These are phyloP conservation scores for Tupaia tana DNA, from an alignment of 2,113 vertebrate species.

Conservation along the genomic window DNA sequence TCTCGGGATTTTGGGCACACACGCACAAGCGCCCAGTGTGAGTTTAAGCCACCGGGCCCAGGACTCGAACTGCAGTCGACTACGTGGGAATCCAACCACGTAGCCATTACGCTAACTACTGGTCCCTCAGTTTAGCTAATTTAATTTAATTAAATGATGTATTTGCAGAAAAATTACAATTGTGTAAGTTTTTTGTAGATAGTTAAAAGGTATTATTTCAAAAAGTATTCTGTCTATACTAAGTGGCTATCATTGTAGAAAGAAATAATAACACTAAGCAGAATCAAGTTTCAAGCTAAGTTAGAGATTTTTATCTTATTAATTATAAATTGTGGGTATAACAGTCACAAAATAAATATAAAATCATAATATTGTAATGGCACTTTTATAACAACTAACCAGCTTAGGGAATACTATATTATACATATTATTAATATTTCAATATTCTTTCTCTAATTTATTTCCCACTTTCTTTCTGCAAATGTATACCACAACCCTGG, in stretches of 20 bases:
- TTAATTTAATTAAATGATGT: background rate
- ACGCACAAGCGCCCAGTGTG: no score
- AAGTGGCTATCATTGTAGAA: background rate
- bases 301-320: background rate
- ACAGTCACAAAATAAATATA: background rate
- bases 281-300: slow-evolving; percentile 14
- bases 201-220: background rate
- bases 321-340: background rate
- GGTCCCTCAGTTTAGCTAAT: background rate
- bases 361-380: background rate
- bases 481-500: background rate
- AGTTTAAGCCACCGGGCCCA: no score
- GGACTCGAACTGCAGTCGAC: no score
- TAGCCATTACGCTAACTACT: no score
- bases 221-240: background rate
- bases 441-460: background rate
- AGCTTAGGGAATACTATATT: background rate
- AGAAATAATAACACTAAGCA: background rate
- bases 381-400: background rate
- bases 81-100: no score
- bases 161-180: background rate
- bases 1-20: no score
- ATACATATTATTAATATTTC: background rate
- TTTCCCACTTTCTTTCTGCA: background rate
- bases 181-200: slow-evolving; percentile 13